These are phyloP conservation scores for Aspidiotus rigidus DNA, from an alignment of 2,888 invertebrate species.

Conservation along the genomic window DNA sequence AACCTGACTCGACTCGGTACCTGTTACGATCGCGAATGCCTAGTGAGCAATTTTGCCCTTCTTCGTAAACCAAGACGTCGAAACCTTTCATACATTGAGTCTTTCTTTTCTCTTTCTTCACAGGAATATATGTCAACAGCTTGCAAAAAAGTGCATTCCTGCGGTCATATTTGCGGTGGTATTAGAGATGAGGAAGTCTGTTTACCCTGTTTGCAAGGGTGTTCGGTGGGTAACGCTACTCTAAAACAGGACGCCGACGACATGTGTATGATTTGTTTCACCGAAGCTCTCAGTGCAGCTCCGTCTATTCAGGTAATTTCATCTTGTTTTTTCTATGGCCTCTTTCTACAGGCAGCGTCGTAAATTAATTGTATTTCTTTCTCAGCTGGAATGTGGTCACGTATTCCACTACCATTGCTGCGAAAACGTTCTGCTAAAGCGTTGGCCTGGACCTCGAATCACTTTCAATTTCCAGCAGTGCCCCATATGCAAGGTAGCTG, in stretches of 20 bases:
- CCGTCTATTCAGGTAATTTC: conserved; percentile 74
- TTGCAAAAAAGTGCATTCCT: conserved; percentile 70
- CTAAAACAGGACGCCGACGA: conserved; percentile 95
- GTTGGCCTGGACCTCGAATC: conserved; percentile 92
- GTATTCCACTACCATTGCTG: conserved; percentile 93
- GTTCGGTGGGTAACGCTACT: conserved; percentile 45
- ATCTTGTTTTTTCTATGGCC: background rate
- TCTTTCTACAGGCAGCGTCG: background rate
- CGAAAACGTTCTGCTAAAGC: conserved; percentile 68
- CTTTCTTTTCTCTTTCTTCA: conserved; percentile 24
- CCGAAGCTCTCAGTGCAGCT: conserved; percentile 89
- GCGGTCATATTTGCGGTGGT: conserved; percentile 91
- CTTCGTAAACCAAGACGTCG: background rate
- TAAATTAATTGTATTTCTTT: conserved; percentile 32
- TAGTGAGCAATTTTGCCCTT: conserved; percentile 47
- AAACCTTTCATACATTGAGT: background rate
- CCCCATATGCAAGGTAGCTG: conserved; percentile 82
- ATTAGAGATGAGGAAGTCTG: conserved; percentile 75
- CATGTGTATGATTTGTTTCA: conserved; percentile 99
- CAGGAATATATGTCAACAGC: conserved; percentile 70
- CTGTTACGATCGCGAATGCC: conserved; percentile 88
- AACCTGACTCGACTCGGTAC: conserved; percentile 83
- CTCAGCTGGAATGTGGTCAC: conserved; percentile 81
- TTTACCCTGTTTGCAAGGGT: conserved; percentile 83
- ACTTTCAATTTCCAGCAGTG: conserved; percentile 92